Evolutionary conservation across 1,140 invertebrate species (phyloP).

Genomic region (Chrysomallon squamiferum): DNA sequence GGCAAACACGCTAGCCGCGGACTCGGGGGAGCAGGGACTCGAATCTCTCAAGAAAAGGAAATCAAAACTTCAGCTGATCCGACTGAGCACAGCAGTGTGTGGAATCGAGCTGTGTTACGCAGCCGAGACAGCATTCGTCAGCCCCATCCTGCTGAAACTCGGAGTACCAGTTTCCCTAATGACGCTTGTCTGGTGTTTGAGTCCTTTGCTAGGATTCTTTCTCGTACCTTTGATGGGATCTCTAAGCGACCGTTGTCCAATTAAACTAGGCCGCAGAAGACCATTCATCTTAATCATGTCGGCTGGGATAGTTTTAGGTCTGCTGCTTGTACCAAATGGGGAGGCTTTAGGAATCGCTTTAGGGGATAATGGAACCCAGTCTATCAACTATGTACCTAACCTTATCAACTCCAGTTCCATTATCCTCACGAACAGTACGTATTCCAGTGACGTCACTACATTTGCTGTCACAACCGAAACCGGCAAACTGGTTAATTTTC

Average conservation of each 20-base stretch:
- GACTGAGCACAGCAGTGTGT: conserved; percentile 92
- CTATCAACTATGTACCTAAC: background rate
- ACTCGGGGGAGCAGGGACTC: conserved; percentile 21
- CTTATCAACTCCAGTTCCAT: background rate
- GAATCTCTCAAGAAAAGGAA: conserved; percentile 66
- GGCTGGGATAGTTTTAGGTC: conserved; percentile 77
- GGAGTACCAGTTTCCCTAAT: conserved; percentile 89
- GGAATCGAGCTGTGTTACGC: conserved; percentile 98
- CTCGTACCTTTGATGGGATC: conserved; percentile 91
- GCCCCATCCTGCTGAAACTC: conserved; percentile 90
- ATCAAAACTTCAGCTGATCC: conserved; percentile 80
- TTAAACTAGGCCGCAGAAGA: conserved; percentile 80
- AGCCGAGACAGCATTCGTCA: conserved; percentile 96
- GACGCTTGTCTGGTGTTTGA: conserved; percentile 94
- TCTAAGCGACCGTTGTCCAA: conserved; percentile 85
- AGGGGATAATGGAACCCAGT: conserved; percentile 70
- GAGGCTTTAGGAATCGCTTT: conserved; percentile 80
- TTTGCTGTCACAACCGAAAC: background rate
- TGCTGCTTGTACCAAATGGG: conserved; percentile 81
- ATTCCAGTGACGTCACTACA: background rate
- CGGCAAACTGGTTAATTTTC: background rate
- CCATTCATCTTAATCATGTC: conserved; percentile 92
- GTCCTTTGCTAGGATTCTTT: conserved; percentile 78
- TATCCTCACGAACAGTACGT: background rate
- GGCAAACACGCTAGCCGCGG: conserved; percentile 23